Evolutionary conservation across 2,797 vertebrate genomes (phyloP), one percentile per base, ranked within the genome.

Genomic region (Schizothorax lantsangensis): DNA sequence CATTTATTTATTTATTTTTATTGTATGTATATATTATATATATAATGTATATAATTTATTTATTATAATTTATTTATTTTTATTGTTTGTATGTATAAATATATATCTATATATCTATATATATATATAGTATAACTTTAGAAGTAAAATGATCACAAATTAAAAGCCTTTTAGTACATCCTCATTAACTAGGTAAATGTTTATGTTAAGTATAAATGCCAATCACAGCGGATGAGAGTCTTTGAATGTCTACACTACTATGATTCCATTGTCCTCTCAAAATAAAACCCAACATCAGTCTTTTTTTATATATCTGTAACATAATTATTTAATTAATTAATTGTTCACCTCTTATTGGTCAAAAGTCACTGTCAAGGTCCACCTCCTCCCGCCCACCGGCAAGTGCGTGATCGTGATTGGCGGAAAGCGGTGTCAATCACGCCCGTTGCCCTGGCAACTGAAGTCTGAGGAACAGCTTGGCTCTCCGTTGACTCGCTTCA

Each of bases 391-490:
- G 38, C 75, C 77, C 26, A 33, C 14, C 9, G 11, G 8, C 33
- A 38, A 36, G 75, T 49, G 75, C 88, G 36, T 52, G 72, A 15
- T 87, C 86, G 64, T 11, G 69, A 89, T 75, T 90, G 91, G 91
- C 43, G 81, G 52, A 75, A 3, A 33, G 14, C 2, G 5, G 64
- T 92, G 93, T 92, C 94, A 92, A 88, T 95, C 93, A 93, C 36
- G 5, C 0, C 2, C 0, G 47, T 93, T 86, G n/a, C 91, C 90
- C 90, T 79, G 90, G 93, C 83, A 72, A 94, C 90, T 12, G 83
- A 62, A 75, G 89, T 89, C 89, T 8, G 79, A 84, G 89, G 88
- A 36, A 8, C 80, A 26, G 86, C 49, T 43, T 23, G 85, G 81
- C n/a, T 81, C 36, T 68, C 83, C 33, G 47, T 64, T 45, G 79